Evolutionary conservation across 2,113 vertebrate species (phyloP), one percentile per base, ranked within the genome.

Genomic region (Lates calcarifer): DNA sequence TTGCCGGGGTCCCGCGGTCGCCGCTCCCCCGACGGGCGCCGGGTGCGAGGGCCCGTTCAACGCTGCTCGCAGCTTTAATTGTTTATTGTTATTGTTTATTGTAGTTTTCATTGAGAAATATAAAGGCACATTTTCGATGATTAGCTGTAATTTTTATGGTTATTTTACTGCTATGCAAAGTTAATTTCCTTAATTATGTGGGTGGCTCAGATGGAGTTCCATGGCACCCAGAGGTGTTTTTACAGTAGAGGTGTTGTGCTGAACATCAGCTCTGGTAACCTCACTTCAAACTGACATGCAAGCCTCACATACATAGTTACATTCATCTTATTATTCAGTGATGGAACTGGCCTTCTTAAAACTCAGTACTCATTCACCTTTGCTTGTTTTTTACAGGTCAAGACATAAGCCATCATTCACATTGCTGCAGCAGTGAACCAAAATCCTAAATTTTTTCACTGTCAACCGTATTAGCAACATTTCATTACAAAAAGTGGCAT

Each of bases 121-220:
- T 11, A 20, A 6, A 45, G 8, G 47, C 18, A 64, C 1, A 35
- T 69, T 57, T 35, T 35, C 12, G 17, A 51, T 77, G 6, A 47
- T 31, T n/a, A 29, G 29, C 10, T 51, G 2, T 43, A 17, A 53
- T 61, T 22, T 12, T 22, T 28, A 45, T 61, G 18, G 18, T 43
- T 51, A 47, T 66, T 47, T 47, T 45, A 6, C 22, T 45, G 26
- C 9, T 22, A 81, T 49, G 17, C 20, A 45, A 57, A 26, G 79
- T 62, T 24, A 1, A 29, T 80, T 65, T 41, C 10, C 55, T 69
- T 55, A 51, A 45, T 55, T 37, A 45, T 47, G n/a, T 55, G 37
- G 15, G 22, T 74, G 60, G 33, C 26, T 80, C 12, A 84, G 51
- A 61, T 55, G 58, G 22, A 1, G 15, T 65, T 69, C 4, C 8